Evolutionary conservation across 2,797 vertebrate species (phyloP).

Genomic region (Danionella dracula): DNA sequence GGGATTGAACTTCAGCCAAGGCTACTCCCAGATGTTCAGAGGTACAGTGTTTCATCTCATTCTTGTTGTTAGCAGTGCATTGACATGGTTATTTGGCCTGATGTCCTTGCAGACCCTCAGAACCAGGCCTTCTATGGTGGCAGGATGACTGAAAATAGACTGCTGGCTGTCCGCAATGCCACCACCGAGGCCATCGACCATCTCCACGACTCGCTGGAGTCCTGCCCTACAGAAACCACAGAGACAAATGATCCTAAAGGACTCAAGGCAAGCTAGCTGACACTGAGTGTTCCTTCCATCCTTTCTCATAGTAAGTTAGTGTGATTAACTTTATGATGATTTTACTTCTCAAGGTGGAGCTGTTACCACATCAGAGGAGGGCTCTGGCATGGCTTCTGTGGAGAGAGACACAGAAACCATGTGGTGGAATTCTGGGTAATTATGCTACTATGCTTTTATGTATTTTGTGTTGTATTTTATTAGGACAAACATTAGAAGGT

Average conservation of each 20-base stretch:
- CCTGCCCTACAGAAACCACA: slow-evolving; percentile 69
- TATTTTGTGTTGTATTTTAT: too few relatives aligned
- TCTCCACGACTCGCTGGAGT: slow-evolving; percentile 83
- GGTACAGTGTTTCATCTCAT: slow-evolving; percentile 55
- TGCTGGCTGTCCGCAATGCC: slow-evolving; percentile 70
- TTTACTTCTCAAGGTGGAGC: slow-evolving; percentile 55
- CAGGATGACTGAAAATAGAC: slow-evolving; percentile 63
- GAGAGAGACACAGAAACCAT: slow-evolving; percentile 86
- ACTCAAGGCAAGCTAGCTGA: slow-evolving; percentile 69
- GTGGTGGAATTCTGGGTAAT: slow-evolving; percentile 92
- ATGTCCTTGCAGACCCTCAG: slow-evolving; percentile 48
- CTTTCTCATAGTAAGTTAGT: too few relatives aligned
- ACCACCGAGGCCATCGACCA: slow-evolving; percentile 81
- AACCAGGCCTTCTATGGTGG: slow-evolving; percentile 69
- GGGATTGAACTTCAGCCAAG: slow-evolving; percentile 59
- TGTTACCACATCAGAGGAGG: slow-evolving; percentile 84
- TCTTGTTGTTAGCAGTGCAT: neutral
- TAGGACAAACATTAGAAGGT: too few relatives aligned
- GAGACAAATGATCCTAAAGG: slow-evolving; percentile 77
- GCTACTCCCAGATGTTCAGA: slow-evolving; percentile 53
- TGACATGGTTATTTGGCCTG: neutral
- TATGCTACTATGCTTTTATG: too few relatives aligned
- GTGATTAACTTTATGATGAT: neutral
- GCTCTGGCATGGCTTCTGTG: slow-evolving; percentile 89
- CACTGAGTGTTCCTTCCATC: neutral